A percentile compares a stretch with the other conserved stretches of the same genome.
Evolutionary conservation across 2,888 invertebrate genomes (phyloP).

Genomic region (Thalpophila matura): DNA sequence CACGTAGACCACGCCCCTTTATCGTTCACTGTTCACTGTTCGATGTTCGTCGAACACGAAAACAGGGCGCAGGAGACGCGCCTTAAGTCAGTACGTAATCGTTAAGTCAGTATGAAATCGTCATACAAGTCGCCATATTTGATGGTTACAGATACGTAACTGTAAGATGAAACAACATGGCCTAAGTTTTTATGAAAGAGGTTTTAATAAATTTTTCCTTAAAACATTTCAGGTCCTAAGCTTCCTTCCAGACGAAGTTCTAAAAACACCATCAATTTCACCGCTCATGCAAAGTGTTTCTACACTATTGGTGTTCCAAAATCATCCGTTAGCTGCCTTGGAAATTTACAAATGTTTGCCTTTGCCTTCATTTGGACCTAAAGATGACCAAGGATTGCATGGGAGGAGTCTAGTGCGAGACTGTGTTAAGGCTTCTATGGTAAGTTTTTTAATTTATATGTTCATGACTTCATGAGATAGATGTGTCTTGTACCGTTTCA

Average conservation of each 20-base stretch:
- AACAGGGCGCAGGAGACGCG: no score
- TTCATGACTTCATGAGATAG: no score
- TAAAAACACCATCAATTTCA: constrained; percentile 82
- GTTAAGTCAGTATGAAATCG: no score
- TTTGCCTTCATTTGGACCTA: constrained; percentile 84
- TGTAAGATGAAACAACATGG: no score
- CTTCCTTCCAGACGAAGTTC: constrained; percentile 74
- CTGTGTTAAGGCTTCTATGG: constrained; percentile 89
- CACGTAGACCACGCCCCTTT: no score
- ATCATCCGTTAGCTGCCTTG: constrained; percentile 85
- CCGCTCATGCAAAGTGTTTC: constrained; percentile 87
- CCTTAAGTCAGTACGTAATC: no score
- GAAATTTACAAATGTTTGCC: constrained; percentile 88
- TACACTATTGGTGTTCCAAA: constrained; percentile 87
- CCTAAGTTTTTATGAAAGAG: no score
- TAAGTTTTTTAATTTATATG: constrained; percentile 67
- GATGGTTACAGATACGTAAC: no score
- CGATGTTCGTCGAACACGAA: no score
- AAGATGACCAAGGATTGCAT: constrained; percentile 89
- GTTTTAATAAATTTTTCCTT: neutral
- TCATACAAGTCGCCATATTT: no score
- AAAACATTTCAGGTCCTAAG: constrained; percentile 75
- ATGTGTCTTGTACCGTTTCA: no score
- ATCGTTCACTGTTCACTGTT: no score
- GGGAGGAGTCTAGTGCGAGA: constrained; percentile 90